These are phyloP conservation scores for Pipistrellus pygmaeus DNA, from an alignment of 2,797 vertebrate species.

Conservation along the genomic window DNA sequence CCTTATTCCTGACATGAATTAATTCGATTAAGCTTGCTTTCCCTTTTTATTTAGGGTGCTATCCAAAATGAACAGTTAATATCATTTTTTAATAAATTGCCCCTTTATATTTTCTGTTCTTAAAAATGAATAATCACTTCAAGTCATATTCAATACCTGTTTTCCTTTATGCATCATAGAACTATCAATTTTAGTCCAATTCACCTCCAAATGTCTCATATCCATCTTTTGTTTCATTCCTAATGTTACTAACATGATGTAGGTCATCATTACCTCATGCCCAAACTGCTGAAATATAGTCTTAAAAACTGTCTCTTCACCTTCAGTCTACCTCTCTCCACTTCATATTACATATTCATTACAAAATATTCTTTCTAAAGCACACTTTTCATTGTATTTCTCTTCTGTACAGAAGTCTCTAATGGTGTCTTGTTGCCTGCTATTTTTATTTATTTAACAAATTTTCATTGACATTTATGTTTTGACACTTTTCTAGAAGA, in stretches of 20 bases:
- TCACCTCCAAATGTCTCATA: constrained; percentile 4
- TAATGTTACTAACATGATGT: not conserved
- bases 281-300: not conserved
- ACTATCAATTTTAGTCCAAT: not conserved
- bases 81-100: not conserved
- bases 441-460: constrained; percentile 42
- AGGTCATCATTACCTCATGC: not conserved
- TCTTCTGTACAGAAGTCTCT: constrained; percentile 28
- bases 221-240: constrained; percentile 2
- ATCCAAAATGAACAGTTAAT: constrained; percentile 1
- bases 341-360: not conserved
- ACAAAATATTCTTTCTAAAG: not conserved
- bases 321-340: not conserved
- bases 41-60: not conserved
- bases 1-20: constrained; percentile 39
- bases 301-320: not conserved
- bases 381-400: not conserved
- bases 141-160: not conserved
- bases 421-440: not conserved
- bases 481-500: constrained; percentile 40
- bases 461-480: constrained; percentile 24
- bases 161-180: not conserved
- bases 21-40: constrained; percentile 52
- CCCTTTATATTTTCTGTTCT: not conserved
- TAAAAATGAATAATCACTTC: not conserved